Conservation (phyloP, 2,113 vertebrate species). For the Macrotis lagotis region DNA sequence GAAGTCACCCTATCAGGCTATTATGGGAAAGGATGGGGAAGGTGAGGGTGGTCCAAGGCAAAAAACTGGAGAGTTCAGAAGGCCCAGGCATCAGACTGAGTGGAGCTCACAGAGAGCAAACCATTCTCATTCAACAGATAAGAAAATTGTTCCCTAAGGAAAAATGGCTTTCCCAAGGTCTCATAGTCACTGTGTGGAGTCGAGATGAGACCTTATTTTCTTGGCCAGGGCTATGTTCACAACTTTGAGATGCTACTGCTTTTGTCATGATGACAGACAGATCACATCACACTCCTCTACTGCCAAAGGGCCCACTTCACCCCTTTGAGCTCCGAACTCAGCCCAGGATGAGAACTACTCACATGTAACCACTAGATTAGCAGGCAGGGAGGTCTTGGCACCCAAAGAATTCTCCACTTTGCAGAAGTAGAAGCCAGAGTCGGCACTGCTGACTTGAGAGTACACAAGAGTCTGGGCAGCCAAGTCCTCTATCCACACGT, state of each 20-base stretch:
- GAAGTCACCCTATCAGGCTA: background rate
- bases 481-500: constrained; percentile 64
- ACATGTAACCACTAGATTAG: constrained; percentile 78
- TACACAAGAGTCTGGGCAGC: constrained; percentile 53
- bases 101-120: background rate
- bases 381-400: constrained; percentile 44
- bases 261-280: too few relatives aligned
- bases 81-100: background rate
- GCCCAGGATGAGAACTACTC: constrained; percentile 63
- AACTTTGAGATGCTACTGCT: background rate
- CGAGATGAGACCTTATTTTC: too few relatives aligned
- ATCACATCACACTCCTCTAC: background rate
- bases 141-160: background rate
- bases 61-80: background rate
- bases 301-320: background rate
- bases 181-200: background rate
- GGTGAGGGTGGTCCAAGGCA: background rate
- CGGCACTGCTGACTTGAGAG: fast-evolving
- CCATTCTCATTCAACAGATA: background rate
- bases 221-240: background rate
- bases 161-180: background rate
- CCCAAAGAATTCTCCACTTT: constrained; percentile 75
- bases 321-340: background rate
- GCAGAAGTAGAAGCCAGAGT: constrained; percentile 82
- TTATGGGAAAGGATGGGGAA: background rate